phyloP scores from a whole-genome alignment of 2,113 vertebrate species.

The Calidris pygmaea region DNA sequence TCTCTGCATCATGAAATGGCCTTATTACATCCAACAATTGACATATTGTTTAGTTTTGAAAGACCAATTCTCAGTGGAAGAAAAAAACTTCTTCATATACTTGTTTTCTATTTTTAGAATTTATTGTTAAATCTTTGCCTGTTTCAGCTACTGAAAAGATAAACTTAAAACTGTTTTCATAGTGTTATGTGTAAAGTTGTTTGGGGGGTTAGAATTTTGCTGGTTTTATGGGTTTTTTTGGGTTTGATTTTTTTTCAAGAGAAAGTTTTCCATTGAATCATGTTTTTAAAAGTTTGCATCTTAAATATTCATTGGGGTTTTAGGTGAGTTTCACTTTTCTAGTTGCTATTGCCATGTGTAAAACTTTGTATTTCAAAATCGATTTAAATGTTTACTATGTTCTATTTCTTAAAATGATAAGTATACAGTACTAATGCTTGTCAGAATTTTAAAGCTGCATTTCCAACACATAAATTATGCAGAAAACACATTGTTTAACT shows the following conservation, averaged over 20 bases:
- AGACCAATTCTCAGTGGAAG: background rate
- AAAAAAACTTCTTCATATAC: background rate
- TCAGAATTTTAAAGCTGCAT: background rate
- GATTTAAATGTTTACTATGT: background rate
- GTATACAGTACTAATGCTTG: background rate
- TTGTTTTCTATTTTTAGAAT: background rate
- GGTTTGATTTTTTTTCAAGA: background rate
- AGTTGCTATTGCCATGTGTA: background rate
- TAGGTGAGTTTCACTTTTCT: background rate
- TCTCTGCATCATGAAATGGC: background rate
- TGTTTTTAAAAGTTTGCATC: background rate
- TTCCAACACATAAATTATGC: background rate
- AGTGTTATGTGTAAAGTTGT: background rate
- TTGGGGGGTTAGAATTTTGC: fast-evolving
- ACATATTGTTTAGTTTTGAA: background rate
- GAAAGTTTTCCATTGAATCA: background rate
- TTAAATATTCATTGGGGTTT: background rate
- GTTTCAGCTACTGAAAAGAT: background rate
- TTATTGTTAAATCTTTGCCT: background rate
- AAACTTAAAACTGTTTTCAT: background rate
- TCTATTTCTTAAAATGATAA: background rate
- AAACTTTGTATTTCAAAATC: background rate
- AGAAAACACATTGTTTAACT: background rate
- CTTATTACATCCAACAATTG: too few relatives aligned
- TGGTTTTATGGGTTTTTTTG: fast-evolving